Conservation (phyloP, 2,888 invertebrate genomes). For the Hipparchia sbordonii region DNA sequence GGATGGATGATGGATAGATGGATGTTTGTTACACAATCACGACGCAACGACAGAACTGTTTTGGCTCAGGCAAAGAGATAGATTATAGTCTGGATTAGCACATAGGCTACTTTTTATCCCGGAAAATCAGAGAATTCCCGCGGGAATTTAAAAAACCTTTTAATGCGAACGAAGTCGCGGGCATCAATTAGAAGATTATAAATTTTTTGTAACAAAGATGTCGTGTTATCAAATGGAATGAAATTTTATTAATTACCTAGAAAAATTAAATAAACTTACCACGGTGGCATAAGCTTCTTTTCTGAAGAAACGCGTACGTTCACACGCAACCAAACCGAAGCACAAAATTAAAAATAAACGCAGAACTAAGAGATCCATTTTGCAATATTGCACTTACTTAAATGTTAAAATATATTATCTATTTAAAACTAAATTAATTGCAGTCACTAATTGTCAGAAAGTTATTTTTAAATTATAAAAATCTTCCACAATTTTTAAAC, state of each 20-base stretch:
- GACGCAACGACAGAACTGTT: too few species aligned
- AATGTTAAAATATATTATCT: background rate
- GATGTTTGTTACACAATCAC: too few species aligned
- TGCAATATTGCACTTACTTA: background rate
- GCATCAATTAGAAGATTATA: too few species aligned
- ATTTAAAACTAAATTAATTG: background rate
- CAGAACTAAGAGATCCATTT: constrained; percentile 15
- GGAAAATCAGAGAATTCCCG: too few species aligned
- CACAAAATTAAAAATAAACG: constrained; percentile 42
- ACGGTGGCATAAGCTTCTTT: constrained; percentile 52
- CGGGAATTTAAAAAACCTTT: too few species aligned
- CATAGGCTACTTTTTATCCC: too few species aligned
- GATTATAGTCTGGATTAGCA: too few species aligned
- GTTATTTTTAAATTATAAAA: background rate
- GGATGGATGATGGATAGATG: too few species aligned
- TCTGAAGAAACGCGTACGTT: constrained; percentile 44
- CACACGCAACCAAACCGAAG: constrained; percentile 43
- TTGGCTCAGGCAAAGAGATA: too few species aligned
- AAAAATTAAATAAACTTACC: constrained; percentile 48
- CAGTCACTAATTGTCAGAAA: background rate
- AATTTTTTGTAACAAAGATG: too few species aligned
- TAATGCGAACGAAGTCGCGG: too few species aligned
- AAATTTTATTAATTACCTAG: background rate
- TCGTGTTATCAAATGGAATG: background rate
- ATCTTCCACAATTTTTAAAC: too few species aligned